Conservation (phyloP, 2,797 vertebrate genomes). For the Masticophis lateralis region DNA sequence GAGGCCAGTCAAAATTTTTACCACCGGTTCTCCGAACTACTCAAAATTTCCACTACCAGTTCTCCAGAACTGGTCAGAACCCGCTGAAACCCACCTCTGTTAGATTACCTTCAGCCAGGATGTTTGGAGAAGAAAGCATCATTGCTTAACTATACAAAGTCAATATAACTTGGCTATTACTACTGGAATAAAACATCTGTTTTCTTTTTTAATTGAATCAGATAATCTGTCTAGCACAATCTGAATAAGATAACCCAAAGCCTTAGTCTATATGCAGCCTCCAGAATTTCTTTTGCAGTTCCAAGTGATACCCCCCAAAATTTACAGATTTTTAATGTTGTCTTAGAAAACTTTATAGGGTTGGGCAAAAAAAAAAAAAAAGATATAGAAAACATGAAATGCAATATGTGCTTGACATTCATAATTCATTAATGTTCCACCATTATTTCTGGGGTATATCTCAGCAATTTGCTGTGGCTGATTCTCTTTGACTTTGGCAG, state of each 20-base stretch:
- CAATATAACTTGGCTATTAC: neutral
- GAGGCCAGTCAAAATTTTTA: too few relatives aligned
- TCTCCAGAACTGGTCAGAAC: too few relatives aligned
- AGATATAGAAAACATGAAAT: neutral
- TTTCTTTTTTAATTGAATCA: neutral
- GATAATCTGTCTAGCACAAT: neutral
- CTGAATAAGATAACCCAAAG: neutral
- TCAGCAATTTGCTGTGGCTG: neutral
- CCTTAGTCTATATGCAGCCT: neutral
- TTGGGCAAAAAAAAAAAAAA: constrained; percentile 20
- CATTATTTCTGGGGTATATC: neutral
- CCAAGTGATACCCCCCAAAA: neutral
- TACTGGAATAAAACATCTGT: neutral
- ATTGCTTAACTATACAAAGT: neutral
- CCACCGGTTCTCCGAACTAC: too few relatives aligned
- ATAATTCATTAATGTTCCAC: constrained; percentile 21
- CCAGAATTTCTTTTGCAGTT: neutral
- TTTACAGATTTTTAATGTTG: neutral
- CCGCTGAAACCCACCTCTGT: too few relatives aligned
- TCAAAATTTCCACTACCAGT: too few relatives aligned
- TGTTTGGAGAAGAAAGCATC: neutral
- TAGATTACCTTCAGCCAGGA: neutral
- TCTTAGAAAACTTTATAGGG: neutral
- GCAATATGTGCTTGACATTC: constrained; percentile 14
- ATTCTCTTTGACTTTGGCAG: neutral